A percentile compares a stretch with the other conserved stretches of the same genome.
Conservation (phyloP, 1,140 invertebrate genomes). For the Drosophila asahinai region DNA sequence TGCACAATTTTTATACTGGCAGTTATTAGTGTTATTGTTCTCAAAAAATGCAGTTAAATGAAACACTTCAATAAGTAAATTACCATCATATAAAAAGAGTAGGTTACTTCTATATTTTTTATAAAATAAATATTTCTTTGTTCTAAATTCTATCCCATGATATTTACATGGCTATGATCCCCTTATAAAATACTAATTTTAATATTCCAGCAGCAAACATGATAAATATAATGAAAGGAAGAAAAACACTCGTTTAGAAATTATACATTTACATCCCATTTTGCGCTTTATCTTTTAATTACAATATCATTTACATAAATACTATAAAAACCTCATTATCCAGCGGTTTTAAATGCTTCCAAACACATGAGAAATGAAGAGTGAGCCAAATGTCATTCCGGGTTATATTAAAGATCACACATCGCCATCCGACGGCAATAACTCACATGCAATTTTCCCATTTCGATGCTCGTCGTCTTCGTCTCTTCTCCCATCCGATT, state of each 20-base stretch:
- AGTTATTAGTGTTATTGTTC: too few species aligned
- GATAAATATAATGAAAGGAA: not conserved
- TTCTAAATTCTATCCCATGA: not conserved
- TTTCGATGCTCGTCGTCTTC: slow-evolving; percentile 32
- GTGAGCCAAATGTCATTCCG: slow-evolving; percentile 17
- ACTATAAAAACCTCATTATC: not conserved
- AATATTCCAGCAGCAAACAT: not conserved
- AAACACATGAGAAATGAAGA: not conserved
- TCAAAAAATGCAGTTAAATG: too few species aligned
- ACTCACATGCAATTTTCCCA: slow-evolving; percentile 77
- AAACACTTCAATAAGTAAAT: too few species aligned
- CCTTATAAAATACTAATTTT: too few species aligned
- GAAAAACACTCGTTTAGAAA: not conserved
- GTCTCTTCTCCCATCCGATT: slow-evolving; percentile 13
- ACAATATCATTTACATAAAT: too few species aligned
- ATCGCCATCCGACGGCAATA: not conserved
- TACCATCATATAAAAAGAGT: too few species aligned
- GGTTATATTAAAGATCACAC: slow-evolving; percentile 28
- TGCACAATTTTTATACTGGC: too few species aligned
- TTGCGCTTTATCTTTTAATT: not conserved
- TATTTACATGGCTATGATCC: not conserved
- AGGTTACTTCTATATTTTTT: too few species aligned
- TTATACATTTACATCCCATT: not conserved
- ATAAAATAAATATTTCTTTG: too few species aligned
- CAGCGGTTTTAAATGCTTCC: slow-evolving; percentile 8